A percentile compares a stretch with the other conserved stretches of the same genome.
Conservation (phyloP, 2,113 vertebrate species). For the Acanthisitta chloris region DNA sequence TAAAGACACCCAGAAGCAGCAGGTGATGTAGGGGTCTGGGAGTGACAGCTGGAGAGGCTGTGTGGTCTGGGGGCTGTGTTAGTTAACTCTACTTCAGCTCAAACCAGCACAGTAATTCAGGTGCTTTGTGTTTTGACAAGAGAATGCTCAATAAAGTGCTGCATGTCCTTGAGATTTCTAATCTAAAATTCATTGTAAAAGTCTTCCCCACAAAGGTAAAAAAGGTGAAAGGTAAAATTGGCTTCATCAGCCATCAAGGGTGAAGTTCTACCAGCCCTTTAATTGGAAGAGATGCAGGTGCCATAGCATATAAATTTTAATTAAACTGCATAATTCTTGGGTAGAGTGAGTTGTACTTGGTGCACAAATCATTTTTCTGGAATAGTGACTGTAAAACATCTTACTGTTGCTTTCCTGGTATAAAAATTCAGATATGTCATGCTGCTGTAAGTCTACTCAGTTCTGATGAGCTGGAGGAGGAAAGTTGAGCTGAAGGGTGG, state of each 20-base stretch:
- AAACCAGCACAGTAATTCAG: too few species aligned
- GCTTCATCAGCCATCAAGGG: rapidly evolving
- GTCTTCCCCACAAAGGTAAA: background rate
- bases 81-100: too few species aligned
- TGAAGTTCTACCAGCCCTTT: background rate
- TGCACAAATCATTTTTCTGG: background rate
- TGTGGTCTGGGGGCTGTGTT: background rate
- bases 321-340: background rate
- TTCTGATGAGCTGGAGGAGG: background rate
- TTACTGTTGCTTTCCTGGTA: background rate
- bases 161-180: rapidly evolving
- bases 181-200: background rate
- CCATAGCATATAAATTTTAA: too few species aligned
- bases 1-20: background rate
- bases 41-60: background rate
- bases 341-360: background rate
- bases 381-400: background rate
- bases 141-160: background rate
- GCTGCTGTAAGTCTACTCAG: background rate
- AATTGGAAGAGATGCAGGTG: rapidly evolving
- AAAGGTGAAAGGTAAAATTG: background rate
- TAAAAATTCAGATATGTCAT: background rate
- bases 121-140: background rate
- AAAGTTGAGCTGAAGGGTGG: background rate
- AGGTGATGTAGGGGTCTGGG: background rate